Evolutionary conservation across 1,140 invertebrate genomes (phyloP).

Genomic region (Platyscapa corneri): DNA sequence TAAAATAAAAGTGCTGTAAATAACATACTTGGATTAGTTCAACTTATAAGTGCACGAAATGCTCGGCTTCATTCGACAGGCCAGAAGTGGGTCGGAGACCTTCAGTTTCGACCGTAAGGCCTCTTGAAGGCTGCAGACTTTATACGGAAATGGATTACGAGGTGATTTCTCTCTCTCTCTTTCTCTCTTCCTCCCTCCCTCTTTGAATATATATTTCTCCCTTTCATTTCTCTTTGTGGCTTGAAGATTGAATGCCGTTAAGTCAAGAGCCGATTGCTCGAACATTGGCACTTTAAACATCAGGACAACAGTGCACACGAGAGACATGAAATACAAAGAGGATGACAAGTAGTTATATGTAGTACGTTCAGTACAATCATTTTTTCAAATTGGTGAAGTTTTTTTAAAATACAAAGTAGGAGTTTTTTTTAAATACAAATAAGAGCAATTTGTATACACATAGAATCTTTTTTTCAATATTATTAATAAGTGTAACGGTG

Average conservation of each 20-base stretch:
- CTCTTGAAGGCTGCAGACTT: slow-evolving; percentile 57
- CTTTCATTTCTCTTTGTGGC: background rate
- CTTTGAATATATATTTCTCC: background rate
- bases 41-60: background rate
- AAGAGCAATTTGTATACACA: background rate
- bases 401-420: background rate
- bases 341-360: too few species aligned
- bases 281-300: background rate
- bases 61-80: background rate
- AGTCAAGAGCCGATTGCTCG: background rate
- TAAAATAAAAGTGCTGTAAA: background rate
- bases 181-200: background rate
- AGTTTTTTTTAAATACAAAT: too few species aligned
- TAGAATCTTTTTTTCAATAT: background rate
- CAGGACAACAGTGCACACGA: background rate
- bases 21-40: background rate
- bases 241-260: background rate
- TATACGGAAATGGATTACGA: slow-evolving; percentile 59
- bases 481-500: background rate
- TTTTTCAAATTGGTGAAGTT: background rate
- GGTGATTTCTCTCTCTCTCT: background rate
- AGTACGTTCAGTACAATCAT: background rate
- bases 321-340: background rate
- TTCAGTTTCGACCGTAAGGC: slow-evolving; percentile 58
- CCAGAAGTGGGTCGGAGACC: slow-evolving; percentile 59